Percentiles rank a stretch among this genome's conserved stretches.
These are phyloP conservation scores for Hafferia zeledoni DNA, from an alignment of 2,797 vertebrate species.

Conservation along the genomic window DNA sequence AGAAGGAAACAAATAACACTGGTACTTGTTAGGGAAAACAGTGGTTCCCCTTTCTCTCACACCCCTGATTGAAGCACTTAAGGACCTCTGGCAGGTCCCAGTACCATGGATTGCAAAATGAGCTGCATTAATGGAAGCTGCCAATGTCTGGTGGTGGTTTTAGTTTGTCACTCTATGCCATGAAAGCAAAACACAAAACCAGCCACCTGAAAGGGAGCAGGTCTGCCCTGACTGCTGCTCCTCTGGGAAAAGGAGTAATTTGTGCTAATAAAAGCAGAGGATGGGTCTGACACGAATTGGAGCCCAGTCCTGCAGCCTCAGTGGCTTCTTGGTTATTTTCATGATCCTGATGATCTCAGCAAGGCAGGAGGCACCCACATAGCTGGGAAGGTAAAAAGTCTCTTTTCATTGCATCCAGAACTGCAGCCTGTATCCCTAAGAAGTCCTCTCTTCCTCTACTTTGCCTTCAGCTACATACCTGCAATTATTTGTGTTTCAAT, in stretches of 20 bases:
- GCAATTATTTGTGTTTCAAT: not conserved
- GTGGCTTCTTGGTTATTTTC: not conserved
- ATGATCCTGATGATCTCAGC: not conserved
- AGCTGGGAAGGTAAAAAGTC: not conserved
- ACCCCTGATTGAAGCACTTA: not conserved
- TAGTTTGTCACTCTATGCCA: not conserved
- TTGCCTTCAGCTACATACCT: not conserved
- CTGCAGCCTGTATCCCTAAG: not conserved
- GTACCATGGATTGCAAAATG: not conserved
- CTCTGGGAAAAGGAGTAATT: not conserved
- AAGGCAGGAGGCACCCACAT: not conserved
- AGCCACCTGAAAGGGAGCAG: fast-evolving
- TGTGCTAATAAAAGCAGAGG: not conserved
- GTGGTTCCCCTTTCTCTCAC: not conserved
- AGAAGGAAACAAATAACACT: not conserved
- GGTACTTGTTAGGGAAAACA: not conserved
- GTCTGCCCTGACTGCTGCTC: not conserved
- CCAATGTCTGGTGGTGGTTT: not conserved
- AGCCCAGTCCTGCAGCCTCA: not conserved
- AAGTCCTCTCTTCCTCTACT: not conserved
- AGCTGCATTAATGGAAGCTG: not conserved
- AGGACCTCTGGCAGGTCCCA: not conserved
- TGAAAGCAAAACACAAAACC: not conserved
- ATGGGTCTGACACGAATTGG: fast-evolving
- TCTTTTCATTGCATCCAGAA: not conserved